A percentile compares a stretch with the other conserved stretches of the same genome.
These are phyloP conservation scores for Strix uralensis DNA, from an alignment of 2,113 vertebrate genomes.

Conservation along the genomic window DNA sequence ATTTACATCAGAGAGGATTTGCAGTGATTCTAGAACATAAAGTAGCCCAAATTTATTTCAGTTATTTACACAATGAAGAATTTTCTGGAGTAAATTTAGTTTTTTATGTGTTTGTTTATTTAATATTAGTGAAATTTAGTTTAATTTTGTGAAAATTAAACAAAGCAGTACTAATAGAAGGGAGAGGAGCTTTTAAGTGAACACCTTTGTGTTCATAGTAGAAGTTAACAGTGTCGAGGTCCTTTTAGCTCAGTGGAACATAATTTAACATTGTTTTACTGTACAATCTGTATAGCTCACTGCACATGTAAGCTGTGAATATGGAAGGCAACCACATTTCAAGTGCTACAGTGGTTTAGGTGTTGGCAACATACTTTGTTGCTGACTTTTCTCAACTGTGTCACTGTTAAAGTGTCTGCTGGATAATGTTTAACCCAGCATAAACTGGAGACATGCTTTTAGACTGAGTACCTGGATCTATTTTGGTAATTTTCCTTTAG, in stretches of 20 bases:
- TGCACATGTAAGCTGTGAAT: not conserved
- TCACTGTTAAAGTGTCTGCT: not conserved
- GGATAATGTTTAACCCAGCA: not conserved
- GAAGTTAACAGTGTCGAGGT: not conserved
- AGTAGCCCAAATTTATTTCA: not conserved
- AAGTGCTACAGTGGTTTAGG: not conserved
- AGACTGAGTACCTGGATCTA: not conserved
- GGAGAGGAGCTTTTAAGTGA: not conserved
- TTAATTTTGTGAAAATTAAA: not conserved
- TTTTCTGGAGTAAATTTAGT: not conserved
- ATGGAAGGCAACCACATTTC: not conserved
- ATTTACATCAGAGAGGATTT: not conserved
- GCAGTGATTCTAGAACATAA: not conserved
- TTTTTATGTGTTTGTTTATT: not conserved
- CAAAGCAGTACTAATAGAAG: not conserved
- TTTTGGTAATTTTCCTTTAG: slow-evolving; percentile 1
- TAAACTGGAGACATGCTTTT: not conserved
- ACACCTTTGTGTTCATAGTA: not conserved
- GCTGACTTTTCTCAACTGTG: not conserved
- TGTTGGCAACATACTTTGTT: not conserved
- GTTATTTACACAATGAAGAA: not conserved
- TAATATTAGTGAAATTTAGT: not conserved
- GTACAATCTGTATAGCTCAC: not conserved
- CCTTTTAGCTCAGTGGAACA: not conserved
- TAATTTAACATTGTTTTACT: not conserved